phyloP scores from a whole-genome alignment of 2,888 invertebrate species.

The Onthophagus sagittarius region DNA sequence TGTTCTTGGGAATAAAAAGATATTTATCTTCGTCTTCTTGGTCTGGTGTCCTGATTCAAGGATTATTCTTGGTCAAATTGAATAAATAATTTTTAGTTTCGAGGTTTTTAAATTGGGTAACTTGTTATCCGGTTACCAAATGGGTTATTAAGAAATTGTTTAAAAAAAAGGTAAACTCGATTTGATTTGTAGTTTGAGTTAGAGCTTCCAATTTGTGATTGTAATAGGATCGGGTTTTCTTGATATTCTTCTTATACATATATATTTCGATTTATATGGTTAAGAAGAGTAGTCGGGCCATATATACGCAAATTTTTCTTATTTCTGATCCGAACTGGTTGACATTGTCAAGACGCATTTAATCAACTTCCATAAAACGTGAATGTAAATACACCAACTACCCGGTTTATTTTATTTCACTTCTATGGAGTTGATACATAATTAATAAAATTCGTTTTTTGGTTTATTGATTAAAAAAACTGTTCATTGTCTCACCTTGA shows the following conservation, averaged over 20 bases:
- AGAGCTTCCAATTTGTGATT: background rate
- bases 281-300: background rate
- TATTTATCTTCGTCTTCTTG: no score
- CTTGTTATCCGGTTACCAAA: no score
- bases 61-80: no score
- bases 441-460: background rate
- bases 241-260: background rate
- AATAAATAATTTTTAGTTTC: no score
- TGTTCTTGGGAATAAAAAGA: no score
- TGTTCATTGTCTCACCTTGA: background rate
- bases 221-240: background rate
- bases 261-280: background rate
- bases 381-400: background rate
- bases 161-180: no score
- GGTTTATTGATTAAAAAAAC: background rate
- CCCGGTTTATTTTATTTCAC: background rate
- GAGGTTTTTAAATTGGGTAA: no score
- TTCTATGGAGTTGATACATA: background rate
- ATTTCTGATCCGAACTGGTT: background rate
- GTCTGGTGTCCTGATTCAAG: no score
- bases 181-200: background rate
- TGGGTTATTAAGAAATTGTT: no score
- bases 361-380: background rate
- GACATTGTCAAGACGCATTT: background rate
- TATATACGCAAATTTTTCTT: background rate